phyloP scores from a whole-genome alignment of 2,797 vertebrate genomes.

The Macropus fuliginosus region DNA sequence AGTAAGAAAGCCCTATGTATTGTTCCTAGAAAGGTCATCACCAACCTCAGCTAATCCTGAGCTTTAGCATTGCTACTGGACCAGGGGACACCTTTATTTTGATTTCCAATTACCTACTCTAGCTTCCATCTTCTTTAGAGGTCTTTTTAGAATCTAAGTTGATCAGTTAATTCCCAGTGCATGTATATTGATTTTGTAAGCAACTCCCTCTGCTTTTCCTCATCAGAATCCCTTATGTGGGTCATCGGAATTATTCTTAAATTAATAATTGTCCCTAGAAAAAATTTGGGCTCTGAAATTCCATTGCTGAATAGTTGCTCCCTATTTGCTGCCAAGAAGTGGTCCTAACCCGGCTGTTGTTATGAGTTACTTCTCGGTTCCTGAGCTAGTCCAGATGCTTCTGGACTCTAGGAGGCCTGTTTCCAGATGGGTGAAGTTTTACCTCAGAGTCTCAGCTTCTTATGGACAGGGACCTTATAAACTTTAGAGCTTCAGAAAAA shows the following conservation, averaged over 20 bases:
- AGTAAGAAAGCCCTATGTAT: background rate
- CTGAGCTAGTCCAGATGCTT: background rate
- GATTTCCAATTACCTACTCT: background rate
- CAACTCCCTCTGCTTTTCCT: background rate
- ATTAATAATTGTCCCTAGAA: background rate
- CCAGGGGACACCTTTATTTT: background rate
- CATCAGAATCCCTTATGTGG: background rate
- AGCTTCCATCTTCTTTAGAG: background rate
- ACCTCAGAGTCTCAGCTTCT: background rate
- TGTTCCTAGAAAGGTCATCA: background rate
- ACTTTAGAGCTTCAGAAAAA: background rate
- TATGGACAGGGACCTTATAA: background rate
- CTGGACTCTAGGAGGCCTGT: background rate
- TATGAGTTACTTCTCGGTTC: background rate
- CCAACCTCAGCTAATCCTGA: background rate
- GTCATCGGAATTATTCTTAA: background rate
- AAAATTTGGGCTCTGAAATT: background rate
- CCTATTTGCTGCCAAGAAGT: background rate
- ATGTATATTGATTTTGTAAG: background rate
- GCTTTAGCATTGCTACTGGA: background rate
- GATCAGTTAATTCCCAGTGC: background rate
- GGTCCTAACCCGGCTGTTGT: background rate
- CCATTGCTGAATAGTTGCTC: background rate
- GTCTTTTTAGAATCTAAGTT: background rate
- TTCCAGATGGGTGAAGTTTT: background rate